phyloP scores from a whole-genome alignment of 1,140 invertebrate genomes.

The Phortica variegata region DNA sequence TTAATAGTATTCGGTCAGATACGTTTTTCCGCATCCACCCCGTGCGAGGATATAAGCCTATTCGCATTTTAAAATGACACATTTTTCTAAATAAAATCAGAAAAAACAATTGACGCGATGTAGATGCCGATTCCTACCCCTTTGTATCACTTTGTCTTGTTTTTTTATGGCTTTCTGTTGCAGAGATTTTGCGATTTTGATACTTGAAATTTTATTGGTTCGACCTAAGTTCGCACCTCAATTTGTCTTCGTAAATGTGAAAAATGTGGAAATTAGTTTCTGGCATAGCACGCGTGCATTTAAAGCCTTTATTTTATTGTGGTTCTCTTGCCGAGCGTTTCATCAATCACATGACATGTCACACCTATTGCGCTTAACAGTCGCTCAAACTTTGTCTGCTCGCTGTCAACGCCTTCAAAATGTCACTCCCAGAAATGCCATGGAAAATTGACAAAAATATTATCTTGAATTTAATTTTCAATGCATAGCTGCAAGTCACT shows the following conservation, averaged over 20 bases:
- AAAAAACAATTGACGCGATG: slow-evolving; percentile 45
- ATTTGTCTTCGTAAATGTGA: slow-evolving; percentile 57
- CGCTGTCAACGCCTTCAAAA: slow-evolving; percentile 8
- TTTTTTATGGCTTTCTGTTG: slow-evolving; percentile 45
- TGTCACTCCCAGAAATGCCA: slow-evolving; percentile 21
- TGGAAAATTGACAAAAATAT: slow-evolving; percentile 32
- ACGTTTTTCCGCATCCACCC: slow-evolving; percentile 3
- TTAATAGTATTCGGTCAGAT: slow-evolving; percentile 32
- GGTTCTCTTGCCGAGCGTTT: slow-evolving; percentile 29
- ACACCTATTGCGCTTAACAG: slow-evolving; percentile 53
- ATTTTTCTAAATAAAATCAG: slow-evolving; percentile 25
- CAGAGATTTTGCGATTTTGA: slow-evolving; percentile 52
- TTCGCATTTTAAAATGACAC: slow-evolving; percentile 32
- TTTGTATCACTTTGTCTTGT: slow-evolving; percentile 1
- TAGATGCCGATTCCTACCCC: slow-evolving; percentile 18
- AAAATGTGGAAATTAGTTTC: slow-evolving; percentile 57
- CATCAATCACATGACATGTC: slow-evolving; percentile 51
- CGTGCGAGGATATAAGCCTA: slow-evolving; percentile 30
- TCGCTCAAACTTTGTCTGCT: too few species aligned
- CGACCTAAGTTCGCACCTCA: slow-evolving; percentile 57
- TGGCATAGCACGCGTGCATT: background rate
- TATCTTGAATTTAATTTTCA: too few species aligned
- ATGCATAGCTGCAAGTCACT: too few species aligned
- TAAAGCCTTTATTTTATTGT: background rate
- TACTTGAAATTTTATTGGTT: slow-evolving; percentile 56